Evolutionary conservation across 2,888 invertebrate genomes (phyloP).

Genomic region (Allygus modestus): DNA sequence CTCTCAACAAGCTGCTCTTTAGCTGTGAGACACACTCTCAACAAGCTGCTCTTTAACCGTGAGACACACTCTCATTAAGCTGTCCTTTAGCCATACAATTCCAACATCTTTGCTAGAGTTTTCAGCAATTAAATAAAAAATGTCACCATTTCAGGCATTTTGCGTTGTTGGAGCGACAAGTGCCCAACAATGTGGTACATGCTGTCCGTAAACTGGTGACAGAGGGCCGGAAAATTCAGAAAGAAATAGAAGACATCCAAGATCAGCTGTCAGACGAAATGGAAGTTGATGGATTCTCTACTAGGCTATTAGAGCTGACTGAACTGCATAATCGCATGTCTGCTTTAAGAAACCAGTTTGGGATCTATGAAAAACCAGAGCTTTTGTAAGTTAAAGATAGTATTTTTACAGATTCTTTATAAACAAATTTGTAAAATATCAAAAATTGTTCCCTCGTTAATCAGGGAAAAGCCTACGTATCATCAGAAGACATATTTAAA

Average conservation of each 20-base stretch:
- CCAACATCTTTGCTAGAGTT: no score
- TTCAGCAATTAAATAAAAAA: no score
- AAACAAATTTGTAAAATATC: no score
- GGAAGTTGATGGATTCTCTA: not conserved
- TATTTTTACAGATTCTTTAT: no score
- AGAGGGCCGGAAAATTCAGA: not conserved
- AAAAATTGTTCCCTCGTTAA: no score
- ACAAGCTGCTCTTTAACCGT: no score
- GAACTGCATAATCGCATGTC: conserved; percentile 11
- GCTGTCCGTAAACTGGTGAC: not conserved
- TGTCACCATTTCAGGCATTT: conserved; percentile 10
- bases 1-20: no score
- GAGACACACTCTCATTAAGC: no score
- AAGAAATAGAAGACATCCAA: conserved; percentile 5
- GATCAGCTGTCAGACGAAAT: not conserved
- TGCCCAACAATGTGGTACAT: not conserved
- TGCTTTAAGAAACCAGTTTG: not conserved
- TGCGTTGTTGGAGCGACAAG: not conserved
- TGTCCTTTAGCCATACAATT: no score
- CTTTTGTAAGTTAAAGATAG: conserved; percentile 20
- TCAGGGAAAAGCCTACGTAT: no score
- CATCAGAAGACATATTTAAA: no score
- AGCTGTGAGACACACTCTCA: no score
- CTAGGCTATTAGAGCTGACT: not conserved
- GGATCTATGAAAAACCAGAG: conserved; percentile 1